These are phyloP conservation scores for Typhlichthys eigenmanni DNA, from an alignment of 2,797 vertebrate species.

Conservation along the genomic window DNA sequence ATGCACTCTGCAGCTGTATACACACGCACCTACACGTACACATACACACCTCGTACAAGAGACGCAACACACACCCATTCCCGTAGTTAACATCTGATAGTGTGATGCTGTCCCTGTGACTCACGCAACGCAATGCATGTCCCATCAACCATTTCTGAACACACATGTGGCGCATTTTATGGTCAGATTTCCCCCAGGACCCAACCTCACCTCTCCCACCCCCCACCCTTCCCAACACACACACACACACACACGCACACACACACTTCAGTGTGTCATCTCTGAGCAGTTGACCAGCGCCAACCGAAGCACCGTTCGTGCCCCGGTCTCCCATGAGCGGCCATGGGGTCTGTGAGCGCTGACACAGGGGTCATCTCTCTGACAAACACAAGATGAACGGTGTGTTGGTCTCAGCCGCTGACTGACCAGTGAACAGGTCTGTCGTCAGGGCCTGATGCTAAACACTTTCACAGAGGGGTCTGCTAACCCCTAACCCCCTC, in stretches of 20 bases:
- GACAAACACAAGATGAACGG: constrained; percentile 70
- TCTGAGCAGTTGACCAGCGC: constrained; percentile 31
- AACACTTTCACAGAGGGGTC: constrained; percentile 75
- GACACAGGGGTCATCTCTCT: constrained; percentile 63
- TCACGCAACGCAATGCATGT: constrained; percentile 26
- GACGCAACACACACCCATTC: constrained; percentile 23
- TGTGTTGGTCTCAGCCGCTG: constrained; percentile 60
- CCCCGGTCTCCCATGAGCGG: constrained; percentile 52
- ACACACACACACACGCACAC: too few species aligned
- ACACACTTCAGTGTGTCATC: constrained; percentile 9
- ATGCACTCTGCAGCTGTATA: too few species aligned
- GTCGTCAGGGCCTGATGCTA: constrained; percentile 54
- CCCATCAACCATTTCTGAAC: constrained; percentile 43
- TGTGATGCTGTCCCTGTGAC: constrained; percentile 16
- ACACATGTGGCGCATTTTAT: constrained; percentile 58
- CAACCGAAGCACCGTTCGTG: constrained; percentile 13
- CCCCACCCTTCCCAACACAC: too few species aligned
- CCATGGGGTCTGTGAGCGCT: constrained; percentile 5
- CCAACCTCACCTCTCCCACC: too few species aligned
- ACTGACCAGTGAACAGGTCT: constrained; percentile 68
- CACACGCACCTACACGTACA: constrained; percentile 9
- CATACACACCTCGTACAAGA: background rate
- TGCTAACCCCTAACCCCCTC: constrained; percentile 53
- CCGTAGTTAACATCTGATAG: constrained; percentile 2
- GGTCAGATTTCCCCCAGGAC: constrained; percentile 20